Percentiles rank a stretch among this genome's conserved stretches.
Evolutionary conservation across 2,113 vertebrate species (phyloP).

Genomic region (Daphoenositta chrysoptera): DNA sequence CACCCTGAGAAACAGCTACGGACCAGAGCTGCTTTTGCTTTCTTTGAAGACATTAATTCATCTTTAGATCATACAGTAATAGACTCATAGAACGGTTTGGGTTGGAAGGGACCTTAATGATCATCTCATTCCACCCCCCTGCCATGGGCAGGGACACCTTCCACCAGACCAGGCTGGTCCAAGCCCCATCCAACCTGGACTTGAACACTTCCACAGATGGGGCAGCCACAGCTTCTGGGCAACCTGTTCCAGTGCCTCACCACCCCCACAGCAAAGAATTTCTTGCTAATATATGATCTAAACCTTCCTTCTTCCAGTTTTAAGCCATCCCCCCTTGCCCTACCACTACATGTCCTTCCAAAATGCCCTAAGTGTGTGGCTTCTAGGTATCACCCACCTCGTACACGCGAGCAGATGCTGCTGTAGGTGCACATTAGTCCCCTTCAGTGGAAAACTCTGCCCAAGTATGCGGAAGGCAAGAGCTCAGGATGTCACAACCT

Average conservation of each 20-base stretch:
- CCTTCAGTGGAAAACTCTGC: neutral
- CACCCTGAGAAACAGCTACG: neutral
- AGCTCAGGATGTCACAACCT: neutral
- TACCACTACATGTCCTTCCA: neutral
- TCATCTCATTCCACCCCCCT: neutral
- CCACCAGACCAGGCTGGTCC: accelerated
- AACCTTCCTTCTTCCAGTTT: neutral
- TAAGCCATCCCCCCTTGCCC: neutral
- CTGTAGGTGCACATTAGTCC: neutral
- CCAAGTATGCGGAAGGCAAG: neutral
- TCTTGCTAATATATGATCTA: neutral
- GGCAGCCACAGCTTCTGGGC: neutral
- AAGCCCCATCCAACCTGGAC: neutral
- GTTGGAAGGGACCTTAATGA: neutral
- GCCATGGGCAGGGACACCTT: neutral
- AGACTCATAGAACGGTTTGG: neutral
- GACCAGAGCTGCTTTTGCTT: neutral
- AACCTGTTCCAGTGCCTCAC: neutral
- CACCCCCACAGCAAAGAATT: neutral
- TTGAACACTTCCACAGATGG: neutral
- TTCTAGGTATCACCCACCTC: neutral
- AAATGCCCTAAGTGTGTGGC: neutral
- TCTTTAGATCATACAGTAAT: accelerated
- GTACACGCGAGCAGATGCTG: neutral
- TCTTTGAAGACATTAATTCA: neutral